Evolutionary conservation across 2,888 invertebrate genomes (phyloP).

Genomic region (Thalpophila matura): DNA sequence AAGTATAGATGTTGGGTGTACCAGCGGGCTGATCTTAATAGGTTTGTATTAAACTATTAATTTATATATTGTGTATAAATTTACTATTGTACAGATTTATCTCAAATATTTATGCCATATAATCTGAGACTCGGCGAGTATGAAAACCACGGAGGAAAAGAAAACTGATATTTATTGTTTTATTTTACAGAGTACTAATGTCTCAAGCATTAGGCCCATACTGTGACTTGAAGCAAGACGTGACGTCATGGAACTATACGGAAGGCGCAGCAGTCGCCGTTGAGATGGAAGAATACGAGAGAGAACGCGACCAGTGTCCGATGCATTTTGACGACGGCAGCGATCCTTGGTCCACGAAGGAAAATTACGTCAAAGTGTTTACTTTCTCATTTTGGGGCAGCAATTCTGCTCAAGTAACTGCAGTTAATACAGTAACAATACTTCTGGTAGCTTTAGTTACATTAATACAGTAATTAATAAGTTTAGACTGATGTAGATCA

Average conservation of each 20-base stretch:
- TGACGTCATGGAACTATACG: conserved; percentile 96
- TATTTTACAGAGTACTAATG: conserved; percentile 88
- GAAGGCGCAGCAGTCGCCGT: conserved; percentile 98
- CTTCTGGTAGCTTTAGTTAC: conserved; percentile 65
- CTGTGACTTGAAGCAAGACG: conserved; percentile 97
- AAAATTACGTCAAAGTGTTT: conserved; percentile 94
- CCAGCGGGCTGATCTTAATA: conserved; percentile 97
- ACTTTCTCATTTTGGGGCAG: conserved; percentile 83
- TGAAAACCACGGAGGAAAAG: too few species aligned
- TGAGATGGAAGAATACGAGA: conserved; percentile 97
- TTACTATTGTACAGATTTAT: too few species aligned
- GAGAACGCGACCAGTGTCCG: conserved; percentile 98
- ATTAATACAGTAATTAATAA: conserved; percentile 64
- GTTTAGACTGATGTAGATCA: conserved; percentile 59
- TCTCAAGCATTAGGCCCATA: conserved; percentile 97
- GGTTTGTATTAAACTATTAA: conserved; percentile 81
- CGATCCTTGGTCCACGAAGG: conserved; percentile 95
- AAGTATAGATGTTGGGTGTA: conserved; percentile 99
- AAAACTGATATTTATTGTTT: conserved; percentile 11
- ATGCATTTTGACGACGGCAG: conserved; percentile 99
- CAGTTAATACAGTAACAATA: conserved; percentile 66
- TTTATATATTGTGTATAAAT: too few species aligned
- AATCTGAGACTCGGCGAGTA: too few species aligned
- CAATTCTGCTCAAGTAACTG: conserved; percentile 67
- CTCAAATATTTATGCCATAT: too few species aligned